Base-by-base conservation (phyloP, 2,888 invertebrate species). In the Catocala nupta region DNA sequence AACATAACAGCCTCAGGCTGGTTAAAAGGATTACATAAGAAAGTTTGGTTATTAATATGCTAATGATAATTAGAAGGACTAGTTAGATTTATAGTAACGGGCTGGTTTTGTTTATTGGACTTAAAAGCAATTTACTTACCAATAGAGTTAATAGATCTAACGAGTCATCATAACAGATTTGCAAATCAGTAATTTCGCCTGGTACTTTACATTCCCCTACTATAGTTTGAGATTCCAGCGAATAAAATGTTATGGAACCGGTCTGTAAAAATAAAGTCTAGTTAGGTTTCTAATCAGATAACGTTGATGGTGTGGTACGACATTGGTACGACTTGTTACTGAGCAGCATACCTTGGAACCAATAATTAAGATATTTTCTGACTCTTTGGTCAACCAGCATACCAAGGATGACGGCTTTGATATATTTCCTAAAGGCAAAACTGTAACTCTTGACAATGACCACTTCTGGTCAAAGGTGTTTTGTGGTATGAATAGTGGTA, bases 321-420 rank as follows among this genome's bases (percentile, higher is more conserved):
- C 11, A 5, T 16, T 50, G n/a, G 3, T 25, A 50, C 9, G 13
- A 16, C 4, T 34, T 16, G 11, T 5, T 33, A 50, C 2, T 33
- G 10, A 48, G 43, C 45, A 12, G 63, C 59, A 70, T 82, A 94
- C 94, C 91, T 96, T 96, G 75, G 96, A 96, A n/a, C 96, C 96
- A 76, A 96, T 95, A 66, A 96, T 95, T 51, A 96, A 95, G 73
- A 96, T 95, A 82, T 96, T 96, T 71, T 96, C 95, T 42, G 96
- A 96, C 77, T 96, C 96, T 68, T 95, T 91, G 10, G 97, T 97
- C 74, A 97, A 95, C 97, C 97, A 97, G 96, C 97, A 97, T 10
- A 96, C 95, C 6, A 96, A 94, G 61, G 96, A 95, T 10, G 95
- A 92, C 4, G 97, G 96, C 70, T 91, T 94, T 5, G 84, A 74